Evolutionary conservation across 2,888 invertebrate species (phyloP), one percentile per base, ranked within the genome.

Genomic region (Eretmocerus hayati): DNA sequence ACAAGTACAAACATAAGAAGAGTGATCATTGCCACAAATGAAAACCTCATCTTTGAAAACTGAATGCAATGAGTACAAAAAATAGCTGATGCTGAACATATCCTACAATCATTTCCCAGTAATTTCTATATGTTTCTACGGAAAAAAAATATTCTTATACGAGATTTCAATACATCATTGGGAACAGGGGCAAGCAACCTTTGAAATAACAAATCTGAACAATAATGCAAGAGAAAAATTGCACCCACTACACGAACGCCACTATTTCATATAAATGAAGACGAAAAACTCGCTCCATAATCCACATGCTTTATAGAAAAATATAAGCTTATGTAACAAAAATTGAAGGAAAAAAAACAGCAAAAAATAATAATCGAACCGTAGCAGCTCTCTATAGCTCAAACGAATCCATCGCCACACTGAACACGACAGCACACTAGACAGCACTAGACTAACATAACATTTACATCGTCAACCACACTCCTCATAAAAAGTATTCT

Each of bases 361-460:
- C 23, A 45, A 42, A 43, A 43, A 21, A 43, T 9, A 46, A 37
- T 18, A 30, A 18, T 8, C 19, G 23, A 39, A 39, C 23, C n/a
- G 30, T 33, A 39, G 39, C 2, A 39, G 15, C 13, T 22, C 15
- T 39, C 20, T 2, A 37, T n/a, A 23, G 16, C 3, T 39, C 13
- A 16, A 15, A 22, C 23, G 6, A 39, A 33, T 50, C 61, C 58
- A 62, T 65, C 65, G 63, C 62, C 11, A 64, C 65, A 64, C 65
- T 62, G 63, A 65, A 65, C 63, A 64, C 64, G 60, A 64, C 64
- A 63, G 62, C 63, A 61, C 59, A 6, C 22, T 32, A 45, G 32
- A 48, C 42, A 32, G 19, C n/a, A n/a, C 42, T 36, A 51, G 15
- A 41, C 26, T 6, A 33, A 42, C 30, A 39, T 20, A 42, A 16